A percentile compares a stretch with the other conserved stretches of the same genome.
These are phyloP conservation scores for Phrixothrix hirtus DNA, from an alignment of 2,888 invertebrate species.

Conservation along the genomic window DNA sequence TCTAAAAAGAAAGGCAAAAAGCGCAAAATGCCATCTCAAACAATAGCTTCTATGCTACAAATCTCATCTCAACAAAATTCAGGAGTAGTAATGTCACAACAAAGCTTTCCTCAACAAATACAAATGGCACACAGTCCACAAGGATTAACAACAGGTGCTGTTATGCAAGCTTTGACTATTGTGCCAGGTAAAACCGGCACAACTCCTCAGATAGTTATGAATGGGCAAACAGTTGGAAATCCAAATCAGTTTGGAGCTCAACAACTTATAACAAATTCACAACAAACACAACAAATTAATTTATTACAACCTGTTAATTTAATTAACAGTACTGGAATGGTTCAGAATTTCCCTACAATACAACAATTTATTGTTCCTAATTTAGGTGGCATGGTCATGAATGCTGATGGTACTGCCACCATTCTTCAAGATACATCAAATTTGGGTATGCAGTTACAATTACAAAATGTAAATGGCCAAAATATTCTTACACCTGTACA, in stretches of 20 bases:
- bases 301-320: conserved; percentile 81
- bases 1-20: conserved; percentile 67
- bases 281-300: conserved; percentile 66
- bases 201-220: conserved; percentile 77
- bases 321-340: conserved; percentile 70
- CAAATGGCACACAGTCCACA: conserved; percentile 70
- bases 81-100: conserved; percentile 63
- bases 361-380: conserved; percentile 85
- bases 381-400: conserved; percentile 80
- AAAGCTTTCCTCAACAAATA: conserved; percentile 72
- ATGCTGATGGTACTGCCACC: conserved; percentile 72
- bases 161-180: conserved; percentile 76
- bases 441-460: conserved; percentile 73
- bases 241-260: conserved; percentile 66
- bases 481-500: conserved; percentile 76
- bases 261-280: conserved; percentile 66
- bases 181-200: conserved; percentile 75
- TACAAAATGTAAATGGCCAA: conserved; percentile 80
- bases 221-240: conserved; percentile 64
- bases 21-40: conserved; percentile 70
- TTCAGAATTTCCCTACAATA: conserved; percentile 76
- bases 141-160: conserved; percentile 67
- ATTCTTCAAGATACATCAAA: conserved; percentile 71
- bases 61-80: conserved; percentile 69
- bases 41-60: conserved; percentile 72